Conservation (phyloP, 1,140 invertebrate genomes). For the Trichonephila clavipes region DNA sequence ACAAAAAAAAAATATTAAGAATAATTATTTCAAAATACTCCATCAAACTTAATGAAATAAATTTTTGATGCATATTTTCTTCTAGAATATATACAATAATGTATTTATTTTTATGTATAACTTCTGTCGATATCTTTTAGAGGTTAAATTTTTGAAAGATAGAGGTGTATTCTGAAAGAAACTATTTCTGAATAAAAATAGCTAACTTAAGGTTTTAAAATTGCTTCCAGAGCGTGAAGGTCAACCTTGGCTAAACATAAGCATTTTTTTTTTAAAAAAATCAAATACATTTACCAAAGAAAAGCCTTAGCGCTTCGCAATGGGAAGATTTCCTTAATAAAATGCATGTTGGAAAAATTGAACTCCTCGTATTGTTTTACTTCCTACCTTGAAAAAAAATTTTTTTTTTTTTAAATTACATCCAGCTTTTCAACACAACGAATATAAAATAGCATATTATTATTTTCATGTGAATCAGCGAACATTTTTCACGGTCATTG, state of each 20-base stretch:
- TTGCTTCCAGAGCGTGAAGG: background rate
- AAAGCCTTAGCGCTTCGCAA: background rate
- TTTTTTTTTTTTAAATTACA: background rate
- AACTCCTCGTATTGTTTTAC: background rate
- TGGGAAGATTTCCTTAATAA: background rate
- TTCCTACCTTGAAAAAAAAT: background rate
- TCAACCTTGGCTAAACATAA: background rate
- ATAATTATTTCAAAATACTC: too few relatives aligned
- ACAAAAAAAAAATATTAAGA: too few relatives aligned
- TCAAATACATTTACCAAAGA: background rate
- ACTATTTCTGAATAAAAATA: background rate
- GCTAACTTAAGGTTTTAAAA: background rate
- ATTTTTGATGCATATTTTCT: too few relatives aligned
- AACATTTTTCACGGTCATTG: too few relatives aligned
- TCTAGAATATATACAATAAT: background rate
- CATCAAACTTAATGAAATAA: too few relatives aligned
- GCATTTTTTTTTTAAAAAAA: too few relatives aligned
- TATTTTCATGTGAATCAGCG: too few relatives aligned
- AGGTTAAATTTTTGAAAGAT: background rate
- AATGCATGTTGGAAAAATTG: too few relatives aligned
- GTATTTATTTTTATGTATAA: background rate
- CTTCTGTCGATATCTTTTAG: background rate
- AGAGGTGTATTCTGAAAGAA: background rate
- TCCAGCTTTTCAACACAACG: background rate
- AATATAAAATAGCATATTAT: background rate